These are phyloP conservation scores for Rhynchophorus ferrugineus DNA, from an alignment of 1,140 invertebrate genomes.

Conservation along the genomic window DNA sequence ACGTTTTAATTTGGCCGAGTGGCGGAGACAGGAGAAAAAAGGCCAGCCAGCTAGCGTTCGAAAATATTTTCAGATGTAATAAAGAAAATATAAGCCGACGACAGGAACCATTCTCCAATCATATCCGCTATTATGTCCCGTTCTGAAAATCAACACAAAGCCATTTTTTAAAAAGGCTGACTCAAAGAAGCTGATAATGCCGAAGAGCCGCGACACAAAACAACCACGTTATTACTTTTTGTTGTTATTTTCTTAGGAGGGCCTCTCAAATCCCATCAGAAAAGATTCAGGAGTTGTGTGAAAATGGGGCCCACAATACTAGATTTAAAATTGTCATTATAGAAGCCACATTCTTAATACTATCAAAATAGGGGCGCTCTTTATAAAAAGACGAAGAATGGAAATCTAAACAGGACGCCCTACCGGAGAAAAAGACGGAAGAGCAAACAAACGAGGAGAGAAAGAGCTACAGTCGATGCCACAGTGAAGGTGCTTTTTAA, in stretches of 20 bases:
- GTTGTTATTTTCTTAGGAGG: slow-evolving; percentile 5
- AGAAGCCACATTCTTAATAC: slow-evolving; percentile 18
- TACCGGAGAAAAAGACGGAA: slow-evolving; percentile 9
- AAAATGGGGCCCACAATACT: slow-evolving; percentile 10
- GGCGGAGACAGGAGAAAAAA: too few species aligned
- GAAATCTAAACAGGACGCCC: slow-evolving; percentile 13
- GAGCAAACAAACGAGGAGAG: slow-evolving; percentile 15
- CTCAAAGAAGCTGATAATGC: not conserved
- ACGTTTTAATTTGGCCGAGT: too few species aligned
- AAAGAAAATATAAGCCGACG: not conserved
- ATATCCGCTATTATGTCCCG: not conserved
- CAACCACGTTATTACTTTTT: not conserved
- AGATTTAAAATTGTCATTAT: slow-evolving; percentile 20
- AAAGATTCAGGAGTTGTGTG: slow-evolving; percentile 10
- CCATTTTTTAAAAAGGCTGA: not conserved
- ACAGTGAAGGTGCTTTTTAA: not conserved
- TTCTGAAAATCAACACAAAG: not conserved
- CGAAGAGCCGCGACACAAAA: not conserved
- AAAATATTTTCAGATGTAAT: not conserved
- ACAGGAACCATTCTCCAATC: not conserved
- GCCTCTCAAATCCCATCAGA: slow-evolving; percentile 2
- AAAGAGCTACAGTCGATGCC: slow-evolving; percentile 1
- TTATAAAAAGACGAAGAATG: slow-evolving; percentile 16
- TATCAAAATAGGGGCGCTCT: slow-evolving; percentile 15
- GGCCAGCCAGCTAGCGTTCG: too few species aligned